phyloP scores from a whole-genome alignment of 2,113 vertebrate genomes.

The Rhombomys opimus region DNA sequence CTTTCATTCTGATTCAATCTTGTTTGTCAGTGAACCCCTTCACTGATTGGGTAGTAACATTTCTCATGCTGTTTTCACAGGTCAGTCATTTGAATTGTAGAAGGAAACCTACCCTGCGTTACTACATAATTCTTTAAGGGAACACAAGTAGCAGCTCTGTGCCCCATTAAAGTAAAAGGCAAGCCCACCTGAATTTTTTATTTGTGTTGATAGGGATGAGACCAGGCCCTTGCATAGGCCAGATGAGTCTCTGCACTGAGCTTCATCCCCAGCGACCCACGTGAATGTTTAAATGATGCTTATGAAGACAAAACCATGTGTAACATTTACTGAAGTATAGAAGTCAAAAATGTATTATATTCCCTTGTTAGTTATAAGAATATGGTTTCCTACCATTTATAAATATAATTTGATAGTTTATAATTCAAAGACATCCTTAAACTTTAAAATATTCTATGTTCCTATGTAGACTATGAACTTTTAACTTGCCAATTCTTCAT shows the following conservation, averaged over 20 bases:
- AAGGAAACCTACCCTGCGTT: background rate
- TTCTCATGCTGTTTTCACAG: slow-evolving; percentile 50
- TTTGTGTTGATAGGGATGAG: background rate
- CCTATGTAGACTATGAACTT: slow-evolving; percentile 49
- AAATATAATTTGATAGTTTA: slow-evolving; percentile 62
- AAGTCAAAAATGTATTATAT: slow-evolving; percentile 58
- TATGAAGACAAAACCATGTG: slow-evolving; percentile 22
- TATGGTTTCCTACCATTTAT: slow-evolving; percentile 50
- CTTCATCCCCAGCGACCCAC: background rate
- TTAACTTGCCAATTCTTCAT: slow-evolving; percentile 49
- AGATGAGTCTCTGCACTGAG: background rate
- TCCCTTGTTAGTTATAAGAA: slow-evolving; percentile 55
- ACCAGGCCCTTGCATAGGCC: background rate
- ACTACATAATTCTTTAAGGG: slow-evolving; percentile 53
- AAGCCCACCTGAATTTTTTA: slow-evolving; percentile 20
- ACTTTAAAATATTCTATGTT: slow-evolving; percentile 59
- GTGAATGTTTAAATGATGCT: slow-evolving; percentile 51
- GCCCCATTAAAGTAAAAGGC: slow-evolving; percentile 56
- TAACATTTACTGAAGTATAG: slow-evolving; percentile 56
- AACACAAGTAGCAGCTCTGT: slow-evolving; percentile 58
- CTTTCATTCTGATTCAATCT: slow-evolving; percentile 33
- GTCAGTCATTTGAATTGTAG: slow-evolving; percentile 37
- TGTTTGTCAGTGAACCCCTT: background rate
- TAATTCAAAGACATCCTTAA: slow-evolving; percentile 62
- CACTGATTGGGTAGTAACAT: slow-evolving; percentile 20